phyloP scores from a whole-genome alignment of 2,888 invertebrate species.

The Yponomeuta cagnagella region DNA sequence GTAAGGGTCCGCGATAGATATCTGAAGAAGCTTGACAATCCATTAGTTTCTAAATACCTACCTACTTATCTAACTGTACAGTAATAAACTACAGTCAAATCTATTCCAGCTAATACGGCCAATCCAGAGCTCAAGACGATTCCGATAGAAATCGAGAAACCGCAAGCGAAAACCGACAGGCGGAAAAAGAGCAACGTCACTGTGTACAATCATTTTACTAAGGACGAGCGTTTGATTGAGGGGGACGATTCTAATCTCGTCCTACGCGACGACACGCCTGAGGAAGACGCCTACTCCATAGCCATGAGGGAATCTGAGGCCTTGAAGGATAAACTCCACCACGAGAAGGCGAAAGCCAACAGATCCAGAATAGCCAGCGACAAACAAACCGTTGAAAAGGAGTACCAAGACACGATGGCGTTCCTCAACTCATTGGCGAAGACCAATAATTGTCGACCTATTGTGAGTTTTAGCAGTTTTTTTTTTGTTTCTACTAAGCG shows the following conservation, averaged over 20 bases:
- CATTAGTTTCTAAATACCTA: too few relatives aligned
- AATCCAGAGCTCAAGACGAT: not conserved
- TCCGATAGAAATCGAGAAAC: not conserved
- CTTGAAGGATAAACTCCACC: constrained; percentile 1
- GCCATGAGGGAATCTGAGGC: constrained; percentile 44
- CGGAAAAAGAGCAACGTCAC: constrained; percentile 44
- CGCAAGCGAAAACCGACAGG: constrained; percentile 16
- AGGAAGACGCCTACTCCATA: constrained; percentile 59
- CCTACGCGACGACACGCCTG: constrained; percentile 36
- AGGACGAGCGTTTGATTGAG: constrained; percentile 31
- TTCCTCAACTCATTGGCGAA: constrained; percentile 57
- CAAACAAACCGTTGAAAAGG: constrained; percentile 81
- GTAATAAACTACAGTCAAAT: too few relatives aligned
- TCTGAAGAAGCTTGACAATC: too few relatives aligned
- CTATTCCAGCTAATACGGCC: not conserved
- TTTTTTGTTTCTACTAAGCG: not conserved
- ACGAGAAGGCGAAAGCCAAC: constrained; percentile 36
- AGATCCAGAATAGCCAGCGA: constrained; percentile 53
- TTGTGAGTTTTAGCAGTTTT: constrained; percentile 39
- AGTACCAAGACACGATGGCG: constrained; percentile 60
- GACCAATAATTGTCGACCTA: constrained; percentile 30
- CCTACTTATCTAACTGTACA: too few relatives aligned
- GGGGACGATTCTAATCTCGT: constrained; percentile 12
- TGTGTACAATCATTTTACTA: constrained; percentile 57
- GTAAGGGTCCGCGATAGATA: too few relatives aligned